Base-by-base conservation (phyloP, 2,888 invertebrate species). In the Dicyrtoma fusca region DNA sequence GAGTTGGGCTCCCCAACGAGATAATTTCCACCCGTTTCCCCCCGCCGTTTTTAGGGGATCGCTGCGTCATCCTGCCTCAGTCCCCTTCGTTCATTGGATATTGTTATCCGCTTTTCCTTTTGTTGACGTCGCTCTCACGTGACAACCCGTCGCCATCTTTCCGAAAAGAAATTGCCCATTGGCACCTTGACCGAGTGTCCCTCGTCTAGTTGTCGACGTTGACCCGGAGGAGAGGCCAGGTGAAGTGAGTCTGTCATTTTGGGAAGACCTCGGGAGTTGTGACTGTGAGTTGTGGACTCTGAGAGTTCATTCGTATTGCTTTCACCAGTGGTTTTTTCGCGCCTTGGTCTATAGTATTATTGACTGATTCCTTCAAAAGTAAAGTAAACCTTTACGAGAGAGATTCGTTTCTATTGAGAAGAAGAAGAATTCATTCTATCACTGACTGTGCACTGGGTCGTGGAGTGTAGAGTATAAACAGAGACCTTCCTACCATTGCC, bases 81-180 rank as follows among this genome's bases (percentile, higher is more conserved):
- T 47, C 63, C 63, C 63, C 23, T 47, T 63, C 47, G 45, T 63
- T 63, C 63, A 63, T 63, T 66, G 49, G 61, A 66, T 65, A 66
- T 72, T 66, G 72, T 66, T 72, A 66, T 49, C 59, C 72, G 65
- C 61, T 61, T 66, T 72, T 66, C 66, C 66, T 66, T 72, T 72
- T 72, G 72, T 72, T 72, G 66, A 72, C 72, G 72, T 66, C 21
- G 55, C 13, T 21, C 65, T 86, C 87, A 87, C 86, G 86, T 87
- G 86, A 87, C 85, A 83, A 82, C 83, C 84, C 84, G 86, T 85
- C 86, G 87, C 87, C 87, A 87, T 87, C 86, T 87, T 86, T 85
- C 85, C 85, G 62, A 62, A 51, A 34, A 53, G 53, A 70, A 70
- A 70, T 70, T 64, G 61, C 49, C 61, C 34, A 57, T 71, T 71